These are phyloP conservation scores for Spheniscus mendiculus DNA, from an alignment of 2,113 vertebrate genomes.

Conservation along the genomic window DNA sequence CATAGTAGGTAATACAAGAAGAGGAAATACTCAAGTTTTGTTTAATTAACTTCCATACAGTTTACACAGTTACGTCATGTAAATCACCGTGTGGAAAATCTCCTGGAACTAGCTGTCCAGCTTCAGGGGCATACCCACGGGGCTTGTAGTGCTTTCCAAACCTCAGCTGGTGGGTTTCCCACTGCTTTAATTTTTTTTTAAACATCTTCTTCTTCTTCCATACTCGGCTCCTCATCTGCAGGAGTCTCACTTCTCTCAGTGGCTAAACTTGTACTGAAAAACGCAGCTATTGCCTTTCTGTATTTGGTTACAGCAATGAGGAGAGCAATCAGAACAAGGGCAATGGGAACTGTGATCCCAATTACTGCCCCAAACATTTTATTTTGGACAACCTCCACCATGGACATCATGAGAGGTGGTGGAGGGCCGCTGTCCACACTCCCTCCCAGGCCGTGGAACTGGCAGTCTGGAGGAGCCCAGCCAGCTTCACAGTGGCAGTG, in stretches of 20 bases:
- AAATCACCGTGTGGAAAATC: background rate
- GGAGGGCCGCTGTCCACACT: slow-evolving; percentile 80
- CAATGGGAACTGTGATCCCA: background rate
- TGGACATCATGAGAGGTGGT: background rate
- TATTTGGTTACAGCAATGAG: background rate
- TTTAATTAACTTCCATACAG: background rate
- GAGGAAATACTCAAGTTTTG: background rate
- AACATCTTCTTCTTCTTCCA: background rate
- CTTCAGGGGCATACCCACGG: background rate
- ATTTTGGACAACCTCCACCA: background rate
- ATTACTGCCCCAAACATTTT: background rate
- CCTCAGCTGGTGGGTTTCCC: background rate
- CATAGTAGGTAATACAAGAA: background rate
- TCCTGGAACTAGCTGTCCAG: background rate
- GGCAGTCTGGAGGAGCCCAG: slow-evolving; percentile 80
- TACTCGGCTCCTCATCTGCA: background rate
- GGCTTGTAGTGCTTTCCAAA: background rate
- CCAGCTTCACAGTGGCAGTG: slow-evolving; percentile 82
- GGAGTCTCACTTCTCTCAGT: background rate
- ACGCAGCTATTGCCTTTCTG: background rate
- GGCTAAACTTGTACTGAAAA: background rate
- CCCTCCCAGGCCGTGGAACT: slow-evolving; percentile 71
- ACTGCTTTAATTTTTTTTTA: background rate
- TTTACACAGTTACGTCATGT: background rate
- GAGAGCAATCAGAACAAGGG: background rate